These are phyloP conservation scores for Dascyllus trimaculatus DNA, from an alignment of 2,113 vertebrate genomes.

Conservation along the genomic window DNA sequence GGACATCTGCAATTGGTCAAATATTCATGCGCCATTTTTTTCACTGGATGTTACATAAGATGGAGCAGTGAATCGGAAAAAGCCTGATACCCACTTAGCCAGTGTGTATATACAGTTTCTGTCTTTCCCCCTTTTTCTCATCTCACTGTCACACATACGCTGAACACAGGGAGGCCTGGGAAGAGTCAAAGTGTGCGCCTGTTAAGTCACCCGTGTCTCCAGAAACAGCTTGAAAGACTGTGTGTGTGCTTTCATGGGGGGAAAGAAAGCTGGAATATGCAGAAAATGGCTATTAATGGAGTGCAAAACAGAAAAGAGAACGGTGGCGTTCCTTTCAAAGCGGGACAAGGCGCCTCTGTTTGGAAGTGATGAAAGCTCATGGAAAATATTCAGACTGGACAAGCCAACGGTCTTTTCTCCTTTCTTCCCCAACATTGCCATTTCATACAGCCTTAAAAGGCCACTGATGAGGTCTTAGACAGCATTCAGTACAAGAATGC, in stretches of 20 bases:
- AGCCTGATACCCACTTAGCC: conserved; percentile 11
- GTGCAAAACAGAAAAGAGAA: conserved; percentile 38
- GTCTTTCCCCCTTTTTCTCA: conserved; percentile 20
- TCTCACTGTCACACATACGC: conserved; percentile 34
- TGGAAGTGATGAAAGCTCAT: conserved; percentile 55
- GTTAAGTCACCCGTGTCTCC: conserved; percentile 43
- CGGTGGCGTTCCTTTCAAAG: conserved; percentile 33
- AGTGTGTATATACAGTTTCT: conserved; percentile 37
- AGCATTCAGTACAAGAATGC: conserved; percentile 32
- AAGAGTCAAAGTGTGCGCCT: conserved; percentile 45
- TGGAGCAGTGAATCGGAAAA: conserved; percentile 23
- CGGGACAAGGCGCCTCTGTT: conserved; percentile 71
- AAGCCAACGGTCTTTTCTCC: conserved; percentile 28
- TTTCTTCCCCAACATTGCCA: conserved; percentile 37
- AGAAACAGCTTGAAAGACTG: conserved; percentile 13
- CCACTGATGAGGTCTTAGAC: conserved; percentile 37
- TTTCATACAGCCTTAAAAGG: conserved; percentile 55
- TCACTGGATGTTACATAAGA: conserved; percentile 49
- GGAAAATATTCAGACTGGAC: conserved; percentile 65
- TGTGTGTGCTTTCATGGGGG: neutral
- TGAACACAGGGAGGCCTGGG: conserved; percentile 22
- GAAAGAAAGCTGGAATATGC: neutral
- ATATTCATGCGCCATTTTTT: conserved; percentile 1
- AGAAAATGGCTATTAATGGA: conserved; percentile 37
- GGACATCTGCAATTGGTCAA: conserved; percentile 41